Evolutionary conservation across 1,140 invertebrate species (phyloP).

Genomic region (Drepana arcuata): DNA sequence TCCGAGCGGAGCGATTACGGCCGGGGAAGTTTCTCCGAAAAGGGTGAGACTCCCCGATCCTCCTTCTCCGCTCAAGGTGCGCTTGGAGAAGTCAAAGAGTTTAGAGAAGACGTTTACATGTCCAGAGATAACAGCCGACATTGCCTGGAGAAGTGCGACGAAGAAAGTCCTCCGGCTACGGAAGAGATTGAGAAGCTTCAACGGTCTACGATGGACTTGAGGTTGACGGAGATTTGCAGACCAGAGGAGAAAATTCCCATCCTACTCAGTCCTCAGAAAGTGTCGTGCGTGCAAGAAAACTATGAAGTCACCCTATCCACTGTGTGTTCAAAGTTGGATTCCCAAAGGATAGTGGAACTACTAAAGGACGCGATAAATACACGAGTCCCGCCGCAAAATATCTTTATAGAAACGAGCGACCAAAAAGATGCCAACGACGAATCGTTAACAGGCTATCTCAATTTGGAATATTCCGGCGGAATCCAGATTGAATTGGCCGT

Average conservation of each 20-base stretch:
- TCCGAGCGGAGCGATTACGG: constrained; percentile 63
- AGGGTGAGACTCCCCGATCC: constrained; percentile 63
- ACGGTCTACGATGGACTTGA: constrained; percentile 59
- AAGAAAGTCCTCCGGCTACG: constrained; percentile 29
- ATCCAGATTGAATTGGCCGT: constrained; percentile 91
- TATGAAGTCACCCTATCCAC: constrained; percentile 84
- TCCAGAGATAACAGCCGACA: constrained; percentile 40
- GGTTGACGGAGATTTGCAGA: constrained; percentile 54
- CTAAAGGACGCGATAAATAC: constrained; percentile 88
- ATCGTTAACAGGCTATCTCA: constrained; percentile 70
- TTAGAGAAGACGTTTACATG: constrained; percentile 47
- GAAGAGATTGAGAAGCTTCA: constrained; percentile 60
- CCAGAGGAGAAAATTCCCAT: constrained; percentile 60
- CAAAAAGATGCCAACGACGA: constrained; percentile 41
- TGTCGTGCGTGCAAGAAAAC: constrained; percentile 67
- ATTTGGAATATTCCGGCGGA: constrained; percentile 86
- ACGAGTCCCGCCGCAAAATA: constrained; percentile 81
- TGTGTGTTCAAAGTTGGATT: constrained; percentile 83
- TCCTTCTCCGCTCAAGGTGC: constrained; percentile 62
- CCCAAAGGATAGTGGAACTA: constrained; percentile 84
- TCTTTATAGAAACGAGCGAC: constrained; percentile 73
- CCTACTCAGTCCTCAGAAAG: constrained; percentile 52
- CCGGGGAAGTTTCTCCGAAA: constrained; percentile 57
- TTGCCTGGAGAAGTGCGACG: constrained; percentile 49
- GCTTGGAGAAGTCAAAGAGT: constrained; percentile 61